Evolutionary conservation across 2,113 vertebrate species (phyloP).

Genomic region (Cyprinus carpio): DNA sequence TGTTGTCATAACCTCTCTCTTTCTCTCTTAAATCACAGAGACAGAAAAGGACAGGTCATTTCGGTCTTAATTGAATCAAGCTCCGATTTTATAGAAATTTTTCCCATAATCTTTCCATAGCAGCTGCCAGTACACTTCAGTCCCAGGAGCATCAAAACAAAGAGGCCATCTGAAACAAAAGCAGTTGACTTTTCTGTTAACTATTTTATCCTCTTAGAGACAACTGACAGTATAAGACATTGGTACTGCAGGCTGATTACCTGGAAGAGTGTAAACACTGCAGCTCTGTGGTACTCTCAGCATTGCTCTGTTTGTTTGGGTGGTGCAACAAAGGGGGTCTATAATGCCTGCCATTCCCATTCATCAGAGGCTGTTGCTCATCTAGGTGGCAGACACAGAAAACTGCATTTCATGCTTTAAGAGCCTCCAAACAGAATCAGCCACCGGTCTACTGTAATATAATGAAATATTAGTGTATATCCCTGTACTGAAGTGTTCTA

Average conservation of each 20-base stretch:
- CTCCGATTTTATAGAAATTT: background rate
- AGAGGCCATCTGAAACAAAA: background rate
- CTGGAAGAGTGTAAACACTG: background rate
- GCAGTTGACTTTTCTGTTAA: too few relatives aligned
- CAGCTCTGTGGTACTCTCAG: too few relatives aligned
- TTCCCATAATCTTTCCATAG: slow-evolving; percentile 1
- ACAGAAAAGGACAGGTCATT: background rate
- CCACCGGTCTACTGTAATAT: too few relatives aligned
- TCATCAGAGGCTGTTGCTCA: too few relatives aligned
- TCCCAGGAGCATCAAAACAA: background rate
- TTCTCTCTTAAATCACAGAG: background rate
- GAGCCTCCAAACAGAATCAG: background rate
- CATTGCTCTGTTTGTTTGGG: background rate
- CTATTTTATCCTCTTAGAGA: background rate
- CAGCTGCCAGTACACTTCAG: background rate
- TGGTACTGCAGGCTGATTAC: too few relatives aligned
- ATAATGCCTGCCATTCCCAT: background rate
- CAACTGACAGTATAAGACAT: background rate
- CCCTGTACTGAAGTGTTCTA: too few relatives aligned
- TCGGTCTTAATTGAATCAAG: background rate
- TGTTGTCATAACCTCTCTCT: background rate
- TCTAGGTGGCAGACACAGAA: background rate
- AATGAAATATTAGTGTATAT: too few relatives aligned
- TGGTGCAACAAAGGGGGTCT: background rate
- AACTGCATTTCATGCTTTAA: background rate